Percentiles rank a stretch among this genome's conserved stretches.
These are phyloP conservation scores for Squalus acanthias DNA, from an alignment of 2,797 vertebrate species.

Conservation along the genomic window DNA sequence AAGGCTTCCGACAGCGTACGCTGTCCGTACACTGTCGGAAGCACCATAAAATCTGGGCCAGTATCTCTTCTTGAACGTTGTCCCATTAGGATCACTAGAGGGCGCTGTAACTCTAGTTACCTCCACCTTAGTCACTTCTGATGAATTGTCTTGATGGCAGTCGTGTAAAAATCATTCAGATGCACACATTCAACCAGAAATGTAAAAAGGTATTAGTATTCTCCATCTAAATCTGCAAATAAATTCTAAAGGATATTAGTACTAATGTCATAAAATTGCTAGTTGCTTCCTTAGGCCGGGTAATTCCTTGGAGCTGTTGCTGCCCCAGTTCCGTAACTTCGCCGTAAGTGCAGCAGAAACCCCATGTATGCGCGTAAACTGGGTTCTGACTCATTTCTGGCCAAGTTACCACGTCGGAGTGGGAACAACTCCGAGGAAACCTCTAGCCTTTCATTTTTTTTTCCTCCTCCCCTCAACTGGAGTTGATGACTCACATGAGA, in stretches of 20 bases:
- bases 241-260: background rate
- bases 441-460: background rate
- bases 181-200: background rate
- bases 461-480: background rate
- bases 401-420: background rate
- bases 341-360: background rate
- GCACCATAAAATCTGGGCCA: too few species aligned
- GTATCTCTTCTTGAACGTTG: background rate
- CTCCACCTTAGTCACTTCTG: background rate
- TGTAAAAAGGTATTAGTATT: background rate
- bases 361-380: background rate
- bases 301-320: background rate
- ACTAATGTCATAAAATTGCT: background rate
- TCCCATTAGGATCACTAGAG: conserved; percentile 1
- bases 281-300: background rate
- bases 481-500: background rate
- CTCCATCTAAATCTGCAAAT: background rate
- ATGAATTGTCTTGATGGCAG: background rate
- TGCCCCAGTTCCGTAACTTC: background rate
- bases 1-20: too few species aligned
- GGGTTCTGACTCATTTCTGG: background rate
- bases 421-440: background rate
- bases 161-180: background rate
- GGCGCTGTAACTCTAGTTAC: background rate
- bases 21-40: too few species aligned